phyloP scores from a whole-genome alignment of 1,140 invertebrate genomes.

The Drosophila lacteicornis region DNA sequence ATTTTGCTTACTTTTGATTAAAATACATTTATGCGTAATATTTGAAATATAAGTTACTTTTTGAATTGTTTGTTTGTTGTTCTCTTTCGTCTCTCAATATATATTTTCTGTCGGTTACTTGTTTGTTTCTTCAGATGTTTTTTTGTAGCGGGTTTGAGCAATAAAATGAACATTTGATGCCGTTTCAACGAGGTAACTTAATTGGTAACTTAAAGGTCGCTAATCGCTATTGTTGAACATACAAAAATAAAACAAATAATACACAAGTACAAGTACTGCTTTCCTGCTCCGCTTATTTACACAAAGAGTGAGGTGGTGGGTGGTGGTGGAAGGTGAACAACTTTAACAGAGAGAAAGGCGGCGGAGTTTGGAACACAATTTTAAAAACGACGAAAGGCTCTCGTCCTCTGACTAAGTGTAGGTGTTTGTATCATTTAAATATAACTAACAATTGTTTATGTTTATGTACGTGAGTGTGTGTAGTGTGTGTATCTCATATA shows the following conservation, averaged over 20 bases:
- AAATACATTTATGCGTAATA: constrained; percentile 84
- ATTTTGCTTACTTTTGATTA: constrained; percentile 77
- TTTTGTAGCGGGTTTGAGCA: constrained; percentile 36
- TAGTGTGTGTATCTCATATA: constrained; percentile 73
- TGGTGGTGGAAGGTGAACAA: constrained; percentile 38
- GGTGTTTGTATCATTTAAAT: constrained; percentile 61
- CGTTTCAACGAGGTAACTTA: constrained; percentile 64
- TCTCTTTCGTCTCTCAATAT: constrained; percentile 38
- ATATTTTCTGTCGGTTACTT: constrained; percentile 35
- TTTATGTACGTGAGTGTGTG: constrained; percentile 48
- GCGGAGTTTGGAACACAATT: constrained; percentile 48
- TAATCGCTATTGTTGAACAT: constrained; percentile 40
- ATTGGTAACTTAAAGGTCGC: constrained; percentile 38
- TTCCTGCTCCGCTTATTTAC: constrained; percentile 63
- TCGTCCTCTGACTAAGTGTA: constrained; percentile 41
- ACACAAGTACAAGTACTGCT: constrained; percentile 36
- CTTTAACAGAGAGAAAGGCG: constrained; percentile 66
- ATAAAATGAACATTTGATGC: constrained; percentile 74
- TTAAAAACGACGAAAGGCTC: constrained; percentile 29
- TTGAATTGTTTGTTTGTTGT: constrained; percentile 52
- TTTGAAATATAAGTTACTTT: constrained; percentile 80
- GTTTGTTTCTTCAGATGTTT: constrained; percentile 48
- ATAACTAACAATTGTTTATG: constrained; percentile 77
- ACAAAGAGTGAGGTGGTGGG: constrained; percentile 45
- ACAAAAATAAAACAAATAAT: constrained; percentile 73